Conservation (phyloP, 2,888 invertebrate species). For the Onchidella celtica region DNA sequence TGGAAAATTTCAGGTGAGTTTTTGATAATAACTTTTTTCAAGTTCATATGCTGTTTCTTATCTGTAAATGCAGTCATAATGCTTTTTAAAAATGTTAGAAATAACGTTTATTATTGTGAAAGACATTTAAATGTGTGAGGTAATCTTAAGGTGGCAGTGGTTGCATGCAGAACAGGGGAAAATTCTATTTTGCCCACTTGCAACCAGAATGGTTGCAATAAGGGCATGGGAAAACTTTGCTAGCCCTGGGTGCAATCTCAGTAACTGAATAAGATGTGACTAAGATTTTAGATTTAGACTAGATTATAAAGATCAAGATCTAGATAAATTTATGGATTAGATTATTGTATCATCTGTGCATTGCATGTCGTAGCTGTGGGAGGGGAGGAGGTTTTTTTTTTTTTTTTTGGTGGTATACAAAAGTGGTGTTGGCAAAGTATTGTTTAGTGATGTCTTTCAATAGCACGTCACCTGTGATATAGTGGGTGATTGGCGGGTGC, state of each 20-base stretch:
- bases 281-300: not conserved
- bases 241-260: not conserved
- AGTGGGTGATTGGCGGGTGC: too few species aligned
- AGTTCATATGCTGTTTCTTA: not conserved
- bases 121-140: too few species aligned
- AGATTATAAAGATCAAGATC: not conserved
- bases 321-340: constrained; percentile 4
- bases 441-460: too few species aligned
- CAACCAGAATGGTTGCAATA: not conserved
- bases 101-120: not conserved
- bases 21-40: not conserved
- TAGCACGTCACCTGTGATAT: too few species aligned
- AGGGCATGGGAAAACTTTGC: not conserved
- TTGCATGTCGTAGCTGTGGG: too few species aligned
- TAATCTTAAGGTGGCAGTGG: not conserved
- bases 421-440: not conserved
- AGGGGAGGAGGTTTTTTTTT: too few species aligned
- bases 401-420: too few species aligned
- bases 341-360: too few species aligned
- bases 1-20: not conserved
- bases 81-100: too few species aligned
- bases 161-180: not conserved
- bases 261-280: not conserved
- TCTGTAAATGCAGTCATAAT: not conserved
- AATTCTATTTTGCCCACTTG: not conserved